These are phyloP conservation scores for Manduca sexta DNA, from an alignment of 1,140 invertebrate species.

Conservation along the genomic window DNA sequence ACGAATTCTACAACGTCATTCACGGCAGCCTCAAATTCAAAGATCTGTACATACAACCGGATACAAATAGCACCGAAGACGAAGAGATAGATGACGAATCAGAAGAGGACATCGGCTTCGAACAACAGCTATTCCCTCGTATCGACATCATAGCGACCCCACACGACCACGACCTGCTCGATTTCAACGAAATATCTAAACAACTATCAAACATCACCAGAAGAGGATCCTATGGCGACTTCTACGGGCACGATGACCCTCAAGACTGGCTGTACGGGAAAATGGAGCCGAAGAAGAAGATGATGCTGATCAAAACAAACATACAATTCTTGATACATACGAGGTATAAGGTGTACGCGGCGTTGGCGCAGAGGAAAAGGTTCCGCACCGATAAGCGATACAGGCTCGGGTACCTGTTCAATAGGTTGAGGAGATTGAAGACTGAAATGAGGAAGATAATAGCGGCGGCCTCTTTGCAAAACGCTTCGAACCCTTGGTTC, in stretches of 20 bases:
- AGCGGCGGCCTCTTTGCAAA: not conserved
- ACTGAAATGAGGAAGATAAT: conserved; percentile 29
- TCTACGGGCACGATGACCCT: conserved; percentile 13
- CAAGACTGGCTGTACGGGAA: conserved; percentile 5
- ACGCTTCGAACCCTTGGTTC: not conserved
- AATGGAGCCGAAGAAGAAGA: not conserved
- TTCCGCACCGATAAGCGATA: conserved; percentile 21
- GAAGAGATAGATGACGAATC: conserved; percentile 8
- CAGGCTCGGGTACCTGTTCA: conserved; percentile 37
- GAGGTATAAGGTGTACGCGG: conserved; percentile 25
- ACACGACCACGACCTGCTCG: conserved; percentile 15
- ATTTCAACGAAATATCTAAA: conserved; percentile 25
- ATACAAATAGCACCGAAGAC: conserved; percentile 3
- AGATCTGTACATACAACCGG: conserved; percentile 16
- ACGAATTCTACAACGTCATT: conserved; percentile 10
- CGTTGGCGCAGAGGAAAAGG: conserved; percentile 12
- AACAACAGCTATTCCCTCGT: not conserved
- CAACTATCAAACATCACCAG: conserved; percentile 19
- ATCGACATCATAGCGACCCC: not conserved
- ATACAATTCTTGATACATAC: conserved; percentile 26
- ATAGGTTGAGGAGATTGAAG: conserved; percentile 26
- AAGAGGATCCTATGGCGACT: not conserved
- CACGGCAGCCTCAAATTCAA: conserved; percentile 20
- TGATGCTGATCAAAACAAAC: conserved; percentile 5
- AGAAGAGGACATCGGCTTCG: not conserved